Conservation (phyloP, 2,888 invertebrate species). For the Neoscelio sp. region DNA sequence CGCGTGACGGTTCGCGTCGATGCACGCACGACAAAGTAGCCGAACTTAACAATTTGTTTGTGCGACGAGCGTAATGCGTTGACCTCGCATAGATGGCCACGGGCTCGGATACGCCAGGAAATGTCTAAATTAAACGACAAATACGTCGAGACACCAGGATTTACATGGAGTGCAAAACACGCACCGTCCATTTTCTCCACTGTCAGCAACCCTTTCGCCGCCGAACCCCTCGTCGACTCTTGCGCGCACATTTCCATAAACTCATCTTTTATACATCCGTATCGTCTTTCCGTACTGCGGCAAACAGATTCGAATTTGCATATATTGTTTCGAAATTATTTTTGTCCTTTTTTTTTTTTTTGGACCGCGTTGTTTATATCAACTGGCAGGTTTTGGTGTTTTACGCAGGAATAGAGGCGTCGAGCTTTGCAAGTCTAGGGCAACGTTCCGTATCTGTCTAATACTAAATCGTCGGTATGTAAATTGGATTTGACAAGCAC, state of each 20-base stretch:
- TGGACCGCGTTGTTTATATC: no score
- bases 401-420: no score
- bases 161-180: slow-evolving; percentile 80
- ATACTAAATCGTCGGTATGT: no score
- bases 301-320: slow-evolving; percentile 76
- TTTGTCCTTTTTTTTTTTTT: slow-evolving; percentile 38
- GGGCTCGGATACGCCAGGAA: slow-evolving; percentile 70
- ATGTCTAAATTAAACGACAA: slow-evolving; percentile 81
- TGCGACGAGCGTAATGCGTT: slow-evolving; percentile 73
- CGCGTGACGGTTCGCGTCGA: slow-evolving; percentile 6
- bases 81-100: slow-evolving; percentile 71
- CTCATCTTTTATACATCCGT: slow-evolving; percentile 79
- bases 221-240: slow-evolving; percentile 69
- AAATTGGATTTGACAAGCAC: no score
- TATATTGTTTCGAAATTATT: slow-evolving; percentile 66
- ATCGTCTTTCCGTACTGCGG: slow-evolving; percentile 66
- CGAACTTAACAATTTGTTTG: slow-evolving; percentile 75
- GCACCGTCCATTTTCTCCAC: slow-evolving; percentile 79
- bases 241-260: slow-evolving; percentile 79
- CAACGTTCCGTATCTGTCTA: no score
- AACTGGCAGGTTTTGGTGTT: no score
- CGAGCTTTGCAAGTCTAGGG: no score
- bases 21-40: slow-evolving; percentile 67
- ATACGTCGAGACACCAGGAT: slow-evolving; percentile 80
- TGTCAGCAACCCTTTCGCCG: slow-evolving; percentile 68